Base-by-base conservation (phyloP, 2,797 vertebrate species). In the Synanceia verrucosa region DNA sequence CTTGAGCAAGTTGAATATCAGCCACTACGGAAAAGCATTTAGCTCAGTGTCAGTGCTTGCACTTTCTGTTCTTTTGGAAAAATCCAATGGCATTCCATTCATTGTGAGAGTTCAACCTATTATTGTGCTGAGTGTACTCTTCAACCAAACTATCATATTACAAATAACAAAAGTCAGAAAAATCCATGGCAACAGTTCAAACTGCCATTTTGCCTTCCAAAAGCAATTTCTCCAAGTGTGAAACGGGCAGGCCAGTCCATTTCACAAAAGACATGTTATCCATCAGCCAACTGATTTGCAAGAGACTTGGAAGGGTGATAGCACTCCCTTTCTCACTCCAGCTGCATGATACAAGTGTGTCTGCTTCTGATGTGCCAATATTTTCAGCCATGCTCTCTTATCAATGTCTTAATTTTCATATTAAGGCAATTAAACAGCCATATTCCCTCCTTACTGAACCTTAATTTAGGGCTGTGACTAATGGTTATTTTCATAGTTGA, bases 241-340 rank as follows among this genome's bases (percentile, higher is more conserved):
- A 76, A 68, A 85, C 76, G 21, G 56, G 55, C 73, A 59, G 70
- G 73, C 72, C 47, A 73, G 74, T 81, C 78, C 79, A 82, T 89
- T 90, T 85, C 80, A 77, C 78, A 82, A 85, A 86, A 82, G 80
- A 79, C 71, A 61, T 55, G 76, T 75, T 79, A 88, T 88, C 78
- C 86, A 88, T 91, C 83, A 82, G 70, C 73, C 79, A 82, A 85
- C 70, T 86, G 84, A 90, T 90, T 83, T 85, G 79, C 74, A 69
- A 77, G 70, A 53, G 77, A 74, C 77, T 83, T 75, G 61, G 75
- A 83, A 74, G 70, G 50, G 62, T 83, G 64, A 73, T n/a, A n/a
- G 56, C 60, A 44, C 74, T 75, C 68, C 47, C 61, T 62, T 73
- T 65, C 74, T 70, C 70, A 57, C 63, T 77, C 51, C 57, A 67